Conservation (phyloP, 2,113 vertebrate genomes). For the Origma solitaria region DNA sequence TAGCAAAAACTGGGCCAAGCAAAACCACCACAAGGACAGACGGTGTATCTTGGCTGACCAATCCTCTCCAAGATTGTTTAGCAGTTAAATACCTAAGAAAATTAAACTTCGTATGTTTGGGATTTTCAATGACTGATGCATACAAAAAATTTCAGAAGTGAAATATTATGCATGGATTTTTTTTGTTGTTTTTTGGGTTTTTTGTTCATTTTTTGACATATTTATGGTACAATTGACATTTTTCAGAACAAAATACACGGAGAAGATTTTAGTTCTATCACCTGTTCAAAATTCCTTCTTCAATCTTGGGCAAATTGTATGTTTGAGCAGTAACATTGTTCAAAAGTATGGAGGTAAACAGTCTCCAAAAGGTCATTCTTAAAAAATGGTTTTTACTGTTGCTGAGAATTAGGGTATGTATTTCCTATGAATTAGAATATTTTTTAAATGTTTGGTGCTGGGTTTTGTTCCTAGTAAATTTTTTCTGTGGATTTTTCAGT, state of each 20-base stretch:
- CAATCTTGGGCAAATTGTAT: rapidly evolving
- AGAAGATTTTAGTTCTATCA: background rate
- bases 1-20: too few species aligned
- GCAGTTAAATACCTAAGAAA: background rate
- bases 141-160: background rate
- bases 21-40: too few species aligned
- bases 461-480: background rate
- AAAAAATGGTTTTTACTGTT: background rate
- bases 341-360: background rate
- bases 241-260: background rate
- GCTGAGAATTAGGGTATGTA: rapidly evolving
- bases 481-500: background rate
- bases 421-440: background rate
- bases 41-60: background rate
- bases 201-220: background rate
- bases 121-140: background rate
- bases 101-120: background rate
- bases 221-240: background rate
- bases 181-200: background rate
- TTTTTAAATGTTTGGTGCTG: background rate
- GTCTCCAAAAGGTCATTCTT: background rate
- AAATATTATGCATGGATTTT: rapidly evolving
- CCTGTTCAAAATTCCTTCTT: background rate
- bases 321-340: background rate
- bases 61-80: background rate